Conservation (phyloP, 1,140 invertebrate genomes). For the Trichonephila clavata region DNA sequence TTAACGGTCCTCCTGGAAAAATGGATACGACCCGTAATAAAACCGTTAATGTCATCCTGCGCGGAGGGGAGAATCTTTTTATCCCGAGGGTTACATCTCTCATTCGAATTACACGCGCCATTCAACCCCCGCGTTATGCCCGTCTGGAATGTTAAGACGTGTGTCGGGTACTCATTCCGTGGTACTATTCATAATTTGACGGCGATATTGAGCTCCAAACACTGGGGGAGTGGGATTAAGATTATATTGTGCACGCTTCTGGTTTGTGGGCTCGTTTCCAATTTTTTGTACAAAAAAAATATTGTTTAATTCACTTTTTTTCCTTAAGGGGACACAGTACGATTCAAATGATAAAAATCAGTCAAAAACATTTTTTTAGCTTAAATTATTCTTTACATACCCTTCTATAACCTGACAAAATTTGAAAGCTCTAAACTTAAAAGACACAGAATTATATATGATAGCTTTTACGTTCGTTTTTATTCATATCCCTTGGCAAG, state of each 20-base stretch:
- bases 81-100: conserved; percentile 21
- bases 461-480: too few species aligned
- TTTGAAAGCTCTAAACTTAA: too few species aligned
- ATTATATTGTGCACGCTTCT: neutral
- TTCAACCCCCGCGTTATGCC: conserved; percentile 36
- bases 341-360: too few species aligned
- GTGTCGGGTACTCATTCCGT: neutral
- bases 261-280: neutral
- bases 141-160: conserved; percentile 40
- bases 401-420: too few species aligned
- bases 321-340: too few species aligned
- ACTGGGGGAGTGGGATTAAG: neutral
- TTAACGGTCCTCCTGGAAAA: conserved; percentile 62
- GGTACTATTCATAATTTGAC: conserved; percentile 13
- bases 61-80: conserved; percentile 38
- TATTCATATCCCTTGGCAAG: too few species aligned
- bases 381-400: too few species aligned
- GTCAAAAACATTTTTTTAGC: too few species aligned
- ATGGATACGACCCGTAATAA: conserved; percentile 68
- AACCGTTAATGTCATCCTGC: conserved; percentile 61
- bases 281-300: too few species aligned
- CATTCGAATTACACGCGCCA: conserved; percentile 64
- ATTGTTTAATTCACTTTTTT: too few species aligned
- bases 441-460: too few species aligned
- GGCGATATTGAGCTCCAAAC: neutral